Evolutionary conservation across 2,113 vertebrate genomes (phyloP), one percentile per base, ranked within the genome.

Genomic region (Xenopus borealis): DNA sequence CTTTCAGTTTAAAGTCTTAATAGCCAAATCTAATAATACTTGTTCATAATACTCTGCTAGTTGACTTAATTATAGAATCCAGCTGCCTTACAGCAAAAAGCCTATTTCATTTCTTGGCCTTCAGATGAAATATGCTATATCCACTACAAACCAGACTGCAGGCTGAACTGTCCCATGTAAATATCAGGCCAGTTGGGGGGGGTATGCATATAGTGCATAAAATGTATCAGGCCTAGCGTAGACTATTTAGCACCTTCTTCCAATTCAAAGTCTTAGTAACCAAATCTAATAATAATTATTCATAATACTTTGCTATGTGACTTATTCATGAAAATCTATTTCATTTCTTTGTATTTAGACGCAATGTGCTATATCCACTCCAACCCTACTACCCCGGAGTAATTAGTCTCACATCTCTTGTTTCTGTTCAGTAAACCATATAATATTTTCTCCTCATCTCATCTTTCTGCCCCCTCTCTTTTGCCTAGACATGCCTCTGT

Each of bases 71-170:
- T 66, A 58, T 52, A 46, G 16, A 20, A 62, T 17, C 23, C 19
- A 12, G 7, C 33, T 23, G 55, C 20, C 65, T 68, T 23, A 11
- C 44, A 50, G 72, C 52, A 59, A 4, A 47, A 57, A 66, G 63
- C 72, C 40, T 27, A 47, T 74, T 74, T 74, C 23, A 73, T 73
- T 68, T 58, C 62, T 27, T 13, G 66, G 72, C 19, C 13, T 47
- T 58, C 11, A 46, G 19, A 67, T 50, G 53, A 18, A 27, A 27
- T 27, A 27, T 27, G 23, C 23, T 27, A 27, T 3, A n/a, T n/a
- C n/a, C n/a, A n/a, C n/a, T n/a, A n/a, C n/a, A n/a, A n/a, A n/a
- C n/a, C n/a, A n/a, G n/a, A n/a, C n/a, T n/a, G n/a, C n/a, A n/a
- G n/a, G n/a, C n/a, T n/a, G n/a, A n/a, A n/a, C n/a, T n/a, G n/a